A percentile compares a stretch with the other conserved stretches of the same genome.
phyloP scores from a whole-genome alignment of 1,140 invertebrate species.

The Ptiloglossa arizonensis region DNA sequence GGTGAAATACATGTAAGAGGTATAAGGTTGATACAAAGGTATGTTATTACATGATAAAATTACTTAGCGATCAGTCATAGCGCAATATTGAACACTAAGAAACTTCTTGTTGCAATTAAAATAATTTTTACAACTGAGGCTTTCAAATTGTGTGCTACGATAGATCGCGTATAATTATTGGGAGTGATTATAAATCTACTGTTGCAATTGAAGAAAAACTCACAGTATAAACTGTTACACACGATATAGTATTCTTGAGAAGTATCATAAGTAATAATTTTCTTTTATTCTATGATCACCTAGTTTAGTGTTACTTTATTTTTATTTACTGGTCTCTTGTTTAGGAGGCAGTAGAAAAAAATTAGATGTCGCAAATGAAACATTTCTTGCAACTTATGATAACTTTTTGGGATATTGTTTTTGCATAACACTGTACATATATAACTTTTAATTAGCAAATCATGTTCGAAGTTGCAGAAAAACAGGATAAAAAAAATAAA shows the following conservation, averaged over 20 bases:
- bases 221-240: background rate
- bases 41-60: slow-evolving; percentile 78
- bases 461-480: slow-evolving; percentile 11
- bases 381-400: background rate
- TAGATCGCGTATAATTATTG: slow-evolving; percentile 28
- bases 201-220: background rate
- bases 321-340: background rate
- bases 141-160: slow-evolving; percentile 26
- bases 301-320: background rate
- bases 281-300: background rate
- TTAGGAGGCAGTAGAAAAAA: background rate
- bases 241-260: background rate
- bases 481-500: slow-evolving; percentile 5
- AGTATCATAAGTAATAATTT: slow-evolving; percentile 3
- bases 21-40: slow-evolving; percentile 80
- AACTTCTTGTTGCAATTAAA: slow-evolving; percentile 40
- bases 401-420: background rate
- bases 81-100: slow-evolving; percentile 38
- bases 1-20: slow-evolving; percentile 79
- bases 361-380: too few species aligned
- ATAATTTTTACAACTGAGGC: background rate
- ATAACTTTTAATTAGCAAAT: slow-evolving; percentile 8
- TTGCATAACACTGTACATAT: slow-evolving; percentile 4
- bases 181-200: slow-evolving; percentile 16
- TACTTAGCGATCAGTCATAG: slow-evolving; percentile 65